These are phyloP conservation scores for Numenius arquata DNA, from an alignment of 2,113 vertebrate genomes.

Conservation along the genomic window DNA sequence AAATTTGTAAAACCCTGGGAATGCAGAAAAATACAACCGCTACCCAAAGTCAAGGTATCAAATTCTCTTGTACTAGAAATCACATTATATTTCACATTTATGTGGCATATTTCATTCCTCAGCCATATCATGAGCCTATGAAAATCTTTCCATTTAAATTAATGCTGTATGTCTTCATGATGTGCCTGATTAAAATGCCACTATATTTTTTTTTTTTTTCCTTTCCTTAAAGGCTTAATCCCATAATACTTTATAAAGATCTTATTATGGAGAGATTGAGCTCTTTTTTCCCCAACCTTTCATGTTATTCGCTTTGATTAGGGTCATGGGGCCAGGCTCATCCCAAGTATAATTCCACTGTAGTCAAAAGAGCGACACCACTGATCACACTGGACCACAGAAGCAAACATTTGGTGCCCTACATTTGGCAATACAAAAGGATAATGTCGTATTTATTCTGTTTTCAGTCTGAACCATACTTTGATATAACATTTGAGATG, in stretches of 20 bases:
- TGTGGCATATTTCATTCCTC: background rate
- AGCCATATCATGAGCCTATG: background rate
- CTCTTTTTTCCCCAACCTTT: slow-evolving; percentile 15
- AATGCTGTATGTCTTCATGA: background rate
- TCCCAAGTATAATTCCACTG: slow-evolving; percentile 34
- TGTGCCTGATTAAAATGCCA: slow-evolving; percentile 35
- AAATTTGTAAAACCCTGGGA: background rate
- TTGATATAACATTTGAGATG: background rate
- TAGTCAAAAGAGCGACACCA: slow-evolving; percentile 13
- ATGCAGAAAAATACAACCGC: background rate
- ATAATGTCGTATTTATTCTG: background rate
- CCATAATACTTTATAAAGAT: slow-evolving; percentile 58
- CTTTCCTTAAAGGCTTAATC: slow-evolving; percentile 41
- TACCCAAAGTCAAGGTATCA: background rate
- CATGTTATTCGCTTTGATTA: slow-evolving; percentile 57
- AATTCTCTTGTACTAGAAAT: background rate
- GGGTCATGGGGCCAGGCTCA: slow-evolving; percentile 44
- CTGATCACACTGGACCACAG: background rate
- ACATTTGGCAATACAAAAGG: slow-evolving; percentile 42
- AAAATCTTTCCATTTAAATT: slow-evolving; percentile 21
- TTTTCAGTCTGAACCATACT: background rate
- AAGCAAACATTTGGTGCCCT: slow-evolving; percentile 57
- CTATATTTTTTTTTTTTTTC: background rate
- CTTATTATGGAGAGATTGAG: slow-evolving; percentile 44
- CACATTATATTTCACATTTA: background rate